Base-by-base conservation (phyloP, 1,140 invertebrate genomes). In the Brachionus angularis region DNA sequence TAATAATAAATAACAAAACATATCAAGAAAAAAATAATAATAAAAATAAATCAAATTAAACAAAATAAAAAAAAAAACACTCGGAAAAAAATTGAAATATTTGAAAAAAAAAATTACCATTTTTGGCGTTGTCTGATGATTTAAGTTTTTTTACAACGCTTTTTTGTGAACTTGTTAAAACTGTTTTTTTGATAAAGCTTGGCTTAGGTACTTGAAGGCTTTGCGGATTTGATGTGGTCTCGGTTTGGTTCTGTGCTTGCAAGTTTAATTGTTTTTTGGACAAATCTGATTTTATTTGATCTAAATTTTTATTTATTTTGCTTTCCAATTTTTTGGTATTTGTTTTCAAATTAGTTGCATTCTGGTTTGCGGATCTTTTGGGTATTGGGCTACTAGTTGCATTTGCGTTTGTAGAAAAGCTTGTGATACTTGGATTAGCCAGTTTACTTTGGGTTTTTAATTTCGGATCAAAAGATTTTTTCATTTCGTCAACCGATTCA, bases 231-330 rank as follows among this genome's bases (percentile, higher is more conserved):
- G n/a, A n/a, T n/a, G n/a, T n/a, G n/a, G n/a, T n/a, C n/a, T n/a
- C n/a, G 33, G 18, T 12, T 29, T 18, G 33, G 21, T 23, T 21
- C 39, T 18, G 33, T 5, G 14, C 39, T 42, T n/a, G 14, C 16
- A 14, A 42, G 21, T 25, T 58, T 16, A 39, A 39, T 36, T 58
- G 31, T 58, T 58, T 58, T 58, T 58, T 58, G 18, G 53, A 18
- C 27, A 58, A 58, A 10, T 58, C 53, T 58, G n/a, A n/a, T n/a
- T 58, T 58, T 36, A 58, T 29, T 39, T 58, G 53, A 58, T 58
- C 21, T 21, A 58, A 36, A 14, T 31, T 39, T 58, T 58, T 34
- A 58, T 25, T 18, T 23, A 5, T 36, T 58, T 58, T 58, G n/a
- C n/a, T n/a, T n/a, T n/a, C n/a, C n/a, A n/a, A n/a, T n/a, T n/a